Conservation (phyloP, 2,113 vertebrate genomes). For the Cephalopholis sonnerati region DNA sequence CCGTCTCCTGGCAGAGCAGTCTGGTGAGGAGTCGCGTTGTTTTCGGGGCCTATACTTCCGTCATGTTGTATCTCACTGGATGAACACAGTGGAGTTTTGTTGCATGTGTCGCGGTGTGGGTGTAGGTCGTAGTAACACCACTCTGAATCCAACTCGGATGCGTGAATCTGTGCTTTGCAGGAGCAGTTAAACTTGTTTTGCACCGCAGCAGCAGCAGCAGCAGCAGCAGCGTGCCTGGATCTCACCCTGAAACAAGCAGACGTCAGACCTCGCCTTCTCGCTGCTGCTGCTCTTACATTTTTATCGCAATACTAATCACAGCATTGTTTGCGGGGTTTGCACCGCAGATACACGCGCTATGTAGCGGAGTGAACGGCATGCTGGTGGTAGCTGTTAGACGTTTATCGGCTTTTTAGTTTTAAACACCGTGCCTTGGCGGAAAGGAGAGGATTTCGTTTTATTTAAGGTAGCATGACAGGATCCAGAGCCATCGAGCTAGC, state of each 20-base stretch:
- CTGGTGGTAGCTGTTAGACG: slow-evolving; percentile 69
- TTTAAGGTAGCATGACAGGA: slow-evolving; percentile 90
- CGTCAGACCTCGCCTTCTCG: slow-evolving; percentile 77
- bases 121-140: not conserved
- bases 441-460: slow-evolving; percentile 86
- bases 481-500: slow-evolving; percentile 72
- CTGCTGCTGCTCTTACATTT: slow-evolving; percentile 48
- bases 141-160: not conserved
- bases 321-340: slow-evolving; percentile 40
- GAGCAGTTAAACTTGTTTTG: slow-evolving; percentile 38
- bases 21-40: slow-evolving; percentile 61
- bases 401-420: slow-evolving; percentile 85
- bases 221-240: slow-evolving; percentile 10
- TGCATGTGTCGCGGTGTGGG: not conserved
- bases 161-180: slow-evolving; percentile 6
- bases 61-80: slow-evolving; percentile 48
- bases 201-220: slow-evolving; percentile 7
- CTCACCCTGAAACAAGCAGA: slow-evolving; percentile 67
- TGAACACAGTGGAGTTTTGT: slow-evolving; percentile 24
- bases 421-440: slow-evolving; percentile 89
- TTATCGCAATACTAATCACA: slow-evolving; percentile 57
- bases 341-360: slow-evolving; percentile 2
- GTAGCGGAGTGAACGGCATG: slow-evolving; percentile 41
- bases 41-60: slow-evolving; percentile 82
- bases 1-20: slow-evolving; percentile 42